Evolutionary conservation across 2,888 invertebrate genomes (phyloP).

Genomic region (Cheilosia grossa): DNA sequence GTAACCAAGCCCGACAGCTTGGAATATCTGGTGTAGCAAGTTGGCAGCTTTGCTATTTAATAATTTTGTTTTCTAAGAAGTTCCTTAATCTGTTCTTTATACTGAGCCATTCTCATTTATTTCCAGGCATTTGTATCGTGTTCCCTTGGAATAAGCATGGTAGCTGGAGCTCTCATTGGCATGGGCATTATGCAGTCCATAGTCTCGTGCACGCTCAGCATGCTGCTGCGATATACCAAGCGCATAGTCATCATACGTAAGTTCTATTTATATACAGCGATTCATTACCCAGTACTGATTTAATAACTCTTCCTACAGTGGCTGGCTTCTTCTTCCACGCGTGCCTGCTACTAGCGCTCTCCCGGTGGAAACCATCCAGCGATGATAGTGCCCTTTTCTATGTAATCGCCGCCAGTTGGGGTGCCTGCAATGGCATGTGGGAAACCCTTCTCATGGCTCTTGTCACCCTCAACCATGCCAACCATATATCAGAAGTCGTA

Average conservation of each 20-base stretch:
- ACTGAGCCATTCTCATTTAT: background rate
- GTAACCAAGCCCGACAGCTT: too few relatives aligned
- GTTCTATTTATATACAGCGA: slow-evolving; percentile 53
- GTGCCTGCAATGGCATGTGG: slow-evolving; percentile 94
- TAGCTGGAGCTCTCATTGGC: slow-evolving; percentile 89
- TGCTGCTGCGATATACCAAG: slow-evolving; percentile 90
- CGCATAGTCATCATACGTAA: slow-evolving; percentile 89
- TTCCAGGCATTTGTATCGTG: slow-evolving; percentile 92
- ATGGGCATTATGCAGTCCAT: slow-evolving; percentile 90
- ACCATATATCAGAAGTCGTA: slow-evolving; percentile 82
- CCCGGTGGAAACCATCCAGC: slow-evolving; percentile 91
- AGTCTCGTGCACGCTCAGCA: slow-evolving; percentile 91
- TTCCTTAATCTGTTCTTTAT: too few relatives aligned
- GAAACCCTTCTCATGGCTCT: slow-evolving; percentile 86
- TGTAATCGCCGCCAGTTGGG: slow-evolving; percentile 93
- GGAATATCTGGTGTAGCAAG: too few relatives aligned
- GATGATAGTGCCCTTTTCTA: slow-evolving; percentile 92
- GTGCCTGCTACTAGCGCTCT: slow-evolving; percentile 89
- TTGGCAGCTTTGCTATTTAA: too few relatives aligned
- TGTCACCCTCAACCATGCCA: slow-evolving; percentile 82
- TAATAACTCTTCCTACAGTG: slow-evolving; percentile 83
- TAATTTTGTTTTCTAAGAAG: too few relatives aligned
- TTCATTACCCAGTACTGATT: background rate
- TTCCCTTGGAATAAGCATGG: slow-evolving; percentile 89
- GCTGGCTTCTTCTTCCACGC: slow-evolving; percentile 92